Percentiles rank a stretch among this genome's conserved stretches.
phyloP scores from a whole-genome alignment of 1,140 invertebrate genomes.

The Capitella teleta region DNA sequence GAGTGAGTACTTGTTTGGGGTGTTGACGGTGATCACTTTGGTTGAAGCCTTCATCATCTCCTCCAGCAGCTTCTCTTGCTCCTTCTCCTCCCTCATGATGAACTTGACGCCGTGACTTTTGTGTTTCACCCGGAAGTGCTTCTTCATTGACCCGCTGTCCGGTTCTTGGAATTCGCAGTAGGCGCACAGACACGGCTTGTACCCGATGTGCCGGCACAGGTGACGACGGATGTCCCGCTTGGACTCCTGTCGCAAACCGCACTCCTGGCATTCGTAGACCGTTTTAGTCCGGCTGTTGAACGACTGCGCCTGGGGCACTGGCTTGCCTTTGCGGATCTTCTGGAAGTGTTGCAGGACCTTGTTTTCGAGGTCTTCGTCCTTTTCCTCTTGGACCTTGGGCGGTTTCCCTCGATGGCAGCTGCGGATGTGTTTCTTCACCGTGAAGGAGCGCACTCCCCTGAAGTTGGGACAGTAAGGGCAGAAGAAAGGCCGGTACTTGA shows the following conservation, averaged over 20 bases:
- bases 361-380: constrained; percentile 1
- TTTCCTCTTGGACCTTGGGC: neutral
- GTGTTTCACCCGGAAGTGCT: constrained; percentile 9
- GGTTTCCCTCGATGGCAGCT: constrained; percentile 7
- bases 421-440: constrained; percentile 11
- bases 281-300: neutral
- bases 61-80: constrained; percentile 6
- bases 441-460: constrained; percentile 5
- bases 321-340: neutral
- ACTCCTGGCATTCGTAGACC: neutral
- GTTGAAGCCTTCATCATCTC: neutral
- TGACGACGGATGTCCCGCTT: constrained; percentile 9
- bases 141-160: neutral
- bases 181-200: constrained; percentile 7
- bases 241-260: neutral
- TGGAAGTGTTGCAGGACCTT: constrained; percentile 6
- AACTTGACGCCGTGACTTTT: neutral
- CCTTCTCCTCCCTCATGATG: neutral
- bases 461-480: constrained; percentile 10
- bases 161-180: constrained; percentile 4
- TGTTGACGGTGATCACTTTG: neutral
- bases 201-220: constrained; percentile 8
- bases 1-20: neutral
- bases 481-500: constrained; percentile 9
- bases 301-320: neutral